Conservation (phyloP, 2,113 vertebrate species). For the Grammomys dolichurus region DNA sequence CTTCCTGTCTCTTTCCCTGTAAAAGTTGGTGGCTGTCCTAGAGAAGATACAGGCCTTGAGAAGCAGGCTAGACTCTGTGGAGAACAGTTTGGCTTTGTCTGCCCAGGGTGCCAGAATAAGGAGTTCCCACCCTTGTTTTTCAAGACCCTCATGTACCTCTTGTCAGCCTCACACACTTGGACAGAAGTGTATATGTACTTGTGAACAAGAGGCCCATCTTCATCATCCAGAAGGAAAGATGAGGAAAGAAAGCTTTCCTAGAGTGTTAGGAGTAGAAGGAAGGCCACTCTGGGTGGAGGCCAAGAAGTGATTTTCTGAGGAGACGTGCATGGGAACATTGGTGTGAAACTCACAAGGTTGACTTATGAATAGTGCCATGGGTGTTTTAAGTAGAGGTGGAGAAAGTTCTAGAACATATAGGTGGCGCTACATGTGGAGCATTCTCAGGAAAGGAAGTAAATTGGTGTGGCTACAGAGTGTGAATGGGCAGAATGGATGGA, state of each 20-base stretch:
- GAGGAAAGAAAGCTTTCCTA: fast-evolving
- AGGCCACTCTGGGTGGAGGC: too few species aligned
- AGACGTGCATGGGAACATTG: background rate
- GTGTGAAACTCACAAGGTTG: background rate
- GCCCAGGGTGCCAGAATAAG: background rate
- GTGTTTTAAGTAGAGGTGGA: background rate
- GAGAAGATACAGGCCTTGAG: background rate
- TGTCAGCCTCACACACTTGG: fast-evolving
- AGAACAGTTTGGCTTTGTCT: background rate
- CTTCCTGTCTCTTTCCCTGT: background rate
- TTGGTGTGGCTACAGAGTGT: fast-evolving
- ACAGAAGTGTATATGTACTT: too few species aligned
- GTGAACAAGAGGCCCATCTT: background rate
- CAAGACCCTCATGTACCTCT: fast-evolving
- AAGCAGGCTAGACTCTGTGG: background rate
- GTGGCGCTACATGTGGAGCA: background rate
- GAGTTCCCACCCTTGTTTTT: background rate
- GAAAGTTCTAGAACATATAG: background rate
- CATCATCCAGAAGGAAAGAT: too few species aligned
- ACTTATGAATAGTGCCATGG: background rate
- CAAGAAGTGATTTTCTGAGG: background rate
- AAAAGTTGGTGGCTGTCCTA: background rate
- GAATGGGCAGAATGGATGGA: background rate
- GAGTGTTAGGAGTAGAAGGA: too few species aligned
- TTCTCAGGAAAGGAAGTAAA: background rate